Conservation (phyloP, 2,888 invertebrate genomes). For the Trissolcus brochymenae region DNA sequence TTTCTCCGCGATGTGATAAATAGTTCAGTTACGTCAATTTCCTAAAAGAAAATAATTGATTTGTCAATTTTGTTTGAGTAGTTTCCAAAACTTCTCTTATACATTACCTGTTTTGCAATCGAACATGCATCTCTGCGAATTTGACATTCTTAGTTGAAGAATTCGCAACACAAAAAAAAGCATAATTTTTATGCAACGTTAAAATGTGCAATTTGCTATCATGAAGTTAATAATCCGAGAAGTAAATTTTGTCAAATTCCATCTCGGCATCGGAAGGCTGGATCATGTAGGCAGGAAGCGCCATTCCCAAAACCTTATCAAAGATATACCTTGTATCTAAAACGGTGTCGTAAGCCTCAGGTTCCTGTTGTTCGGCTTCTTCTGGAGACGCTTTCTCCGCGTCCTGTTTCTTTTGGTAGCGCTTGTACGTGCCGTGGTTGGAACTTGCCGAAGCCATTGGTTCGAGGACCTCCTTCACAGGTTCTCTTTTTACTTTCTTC, state of each 20-base stretch:
- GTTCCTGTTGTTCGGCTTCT: slow-evolving; percentile 52
- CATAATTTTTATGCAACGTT: too few relatives aligned
- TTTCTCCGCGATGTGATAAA: too few relatives aligned
- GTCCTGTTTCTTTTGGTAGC: slow-evolving; percentile 33
- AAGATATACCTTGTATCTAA: slow-evolving; percentile 83
- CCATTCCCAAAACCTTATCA: slow-evolving; percentile 81
- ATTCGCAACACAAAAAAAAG: too few relatives aligned
- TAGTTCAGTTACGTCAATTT: too few relatives aligned
- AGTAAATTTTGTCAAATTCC: slow-evolving; percentile 79
- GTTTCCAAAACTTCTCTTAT: too few relatives aligned
- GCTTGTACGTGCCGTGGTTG: slow-evolving; percentile 63
- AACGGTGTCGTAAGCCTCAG: slow-evolving; percentile 75
- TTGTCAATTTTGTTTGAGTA: too few relatives aligned
- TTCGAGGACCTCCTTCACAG: slow-evolving; percentile 65
- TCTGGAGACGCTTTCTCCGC: slow-evolving; percentile 66
- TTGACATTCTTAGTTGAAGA: too few relatives aligned
- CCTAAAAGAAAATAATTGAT: too few relatives aligned
- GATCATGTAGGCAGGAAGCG: slow-evolving; percentile 83
- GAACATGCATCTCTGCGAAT: too few relatives aligned
- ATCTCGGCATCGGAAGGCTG: slow-evolving; percentile 83
- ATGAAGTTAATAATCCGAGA: background rate
- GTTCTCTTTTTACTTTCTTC: slow-evolving; percentile 69
- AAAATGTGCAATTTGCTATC: too few relatives aligned
- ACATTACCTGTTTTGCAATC: too few relatives aligned
- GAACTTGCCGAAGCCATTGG: slow-evolving; percentile 59